A percentile compares a stretch with the other conserved stretches of the same genome.
These are phyloP conservation scores for Eurytoma adleriae DNA, from an alignment of 2,888 invertebrate genomes.

Conservation along the genomic window DNA sequence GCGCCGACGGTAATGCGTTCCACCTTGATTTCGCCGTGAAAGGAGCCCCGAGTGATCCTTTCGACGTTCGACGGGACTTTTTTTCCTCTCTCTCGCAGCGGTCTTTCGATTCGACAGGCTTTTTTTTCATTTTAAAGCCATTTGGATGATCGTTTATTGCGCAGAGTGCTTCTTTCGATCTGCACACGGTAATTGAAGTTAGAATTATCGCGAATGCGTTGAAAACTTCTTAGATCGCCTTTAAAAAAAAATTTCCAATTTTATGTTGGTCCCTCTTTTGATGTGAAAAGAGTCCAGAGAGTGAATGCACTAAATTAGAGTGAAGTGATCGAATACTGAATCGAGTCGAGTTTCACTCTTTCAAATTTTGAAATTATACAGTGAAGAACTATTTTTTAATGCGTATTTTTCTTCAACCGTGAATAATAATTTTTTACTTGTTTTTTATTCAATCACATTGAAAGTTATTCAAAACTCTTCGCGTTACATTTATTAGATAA, in stretches of 20 bases:
- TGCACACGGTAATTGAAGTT: not conserved
- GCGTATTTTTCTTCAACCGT: too few species aligned
- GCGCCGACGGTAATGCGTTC: constrained; percentile 27
- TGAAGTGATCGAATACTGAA: too few species aligned
- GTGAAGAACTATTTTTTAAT: too few species aligned
- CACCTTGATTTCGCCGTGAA: constrained; percentile 42
- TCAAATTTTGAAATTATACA: too few species aligned
- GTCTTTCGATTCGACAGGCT: not conserved
- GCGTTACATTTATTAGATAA: not conserved
- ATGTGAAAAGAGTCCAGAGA: too few species aligned
- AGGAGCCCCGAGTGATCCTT: constrained; percentile 35
- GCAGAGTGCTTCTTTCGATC: constrained; percentile 8
- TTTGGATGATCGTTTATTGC: constrained; percentile 18
- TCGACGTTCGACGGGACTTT: not conserved
- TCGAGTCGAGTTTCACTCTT: too few species aligned
- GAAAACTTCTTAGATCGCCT: not conserved
- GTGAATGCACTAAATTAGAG: too few species aligned
- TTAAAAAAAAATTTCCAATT: too few species aligned
- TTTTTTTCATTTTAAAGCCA: constrained; percentile 7
- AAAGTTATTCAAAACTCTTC: not conserved
- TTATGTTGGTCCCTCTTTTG: too few species aligned
- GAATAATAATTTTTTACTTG: too few species aligned
- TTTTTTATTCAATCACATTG: not conserved
- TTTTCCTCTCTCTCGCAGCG: not conserved
- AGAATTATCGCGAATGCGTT: not conserved